A percentile compares a stretch with the other conserved stretches of the same genome.
Conservation (phyloP, 1,140 invertebrate genomes). For the Drosophila dunni region DNA sequence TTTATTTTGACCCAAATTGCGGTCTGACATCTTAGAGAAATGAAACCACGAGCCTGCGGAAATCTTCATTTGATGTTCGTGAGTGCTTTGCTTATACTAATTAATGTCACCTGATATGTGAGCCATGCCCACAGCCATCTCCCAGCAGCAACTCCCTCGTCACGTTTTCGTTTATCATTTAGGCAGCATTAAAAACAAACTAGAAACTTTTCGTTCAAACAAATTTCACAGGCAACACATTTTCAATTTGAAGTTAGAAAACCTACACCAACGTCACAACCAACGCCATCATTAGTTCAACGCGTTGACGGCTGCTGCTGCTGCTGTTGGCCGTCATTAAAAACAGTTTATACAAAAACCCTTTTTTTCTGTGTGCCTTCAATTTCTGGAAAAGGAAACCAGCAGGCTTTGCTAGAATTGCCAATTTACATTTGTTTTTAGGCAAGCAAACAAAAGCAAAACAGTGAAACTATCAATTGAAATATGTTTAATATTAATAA, state of each 20-base stretch:
- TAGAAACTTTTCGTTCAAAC: slow-evolving; percentile 32
- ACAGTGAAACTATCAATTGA: slow-evolving; percentile 6
- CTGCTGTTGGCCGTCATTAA: slow-evolving; percentile 69
- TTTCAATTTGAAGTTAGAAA: slow-evolving; percentile 63
- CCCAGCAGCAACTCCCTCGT: slow-evolving; percentile 5
- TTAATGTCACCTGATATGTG: slow-evolving; percentile 51
- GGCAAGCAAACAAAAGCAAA: not conserved
- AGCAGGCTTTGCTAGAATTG: not conserved
- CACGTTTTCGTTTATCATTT: slow-evolving; percentile 55
- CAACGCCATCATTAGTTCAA: slow-evolving; percentile 59
- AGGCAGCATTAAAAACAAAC: slow-evolving; percentile 39
- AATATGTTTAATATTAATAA: slow-evolving; percentile 1
- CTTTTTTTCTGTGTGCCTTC: slow-evolving; percentile 2
- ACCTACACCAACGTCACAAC: slow-evolving; percentile 25
- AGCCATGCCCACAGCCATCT: slow-evolving; percentile 1
- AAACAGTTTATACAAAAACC: slow-evolving; percentile 60
- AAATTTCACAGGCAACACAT: slow-evolving; percentile 48
- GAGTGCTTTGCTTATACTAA: slow-evolving; percentile 51
- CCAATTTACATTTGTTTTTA: not conserved
- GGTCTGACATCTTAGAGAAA: slow-evolving; percentile 66
- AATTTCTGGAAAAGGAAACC: not conserved
- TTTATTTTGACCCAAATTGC: slow-evolving; percentile 65
- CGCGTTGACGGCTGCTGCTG: slow-evolving; percentile 44
- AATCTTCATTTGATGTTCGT: slow-evolving; percentile 53
- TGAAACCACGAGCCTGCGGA: slow-evolving; percentile 63